These are phyloP conservation scores for Gorsachius goisagi DNA, from an alignment of 2,113 vertebrate species.

Conservation along the genomic window DNA sequence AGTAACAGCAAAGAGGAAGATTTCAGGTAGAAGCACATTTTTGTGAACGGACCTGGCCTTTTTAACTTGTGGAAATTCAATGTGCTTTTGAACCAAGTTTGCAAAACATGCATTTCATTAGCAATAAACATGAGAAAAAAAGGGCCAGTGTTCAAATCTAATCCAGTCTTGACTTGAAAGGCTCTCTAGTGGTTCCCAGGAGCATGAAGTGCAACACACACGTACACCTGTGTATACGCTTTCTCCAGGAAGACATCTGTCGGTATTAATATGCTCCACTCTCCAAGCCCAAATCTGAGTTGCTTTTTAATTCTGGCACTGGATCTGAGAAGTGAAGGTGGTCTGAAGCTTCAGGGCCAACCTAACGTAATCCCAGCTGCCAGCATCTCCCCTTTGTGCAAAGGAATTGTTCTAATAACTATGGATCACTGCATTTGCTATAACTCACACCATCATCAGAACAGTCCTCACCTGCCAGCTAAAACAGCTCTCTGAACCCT, in stretches of 20 bases:
- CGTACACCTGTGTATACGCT: fast-evolving
- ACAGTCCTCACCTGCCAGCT: background rate
- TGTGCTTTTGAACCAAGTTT: background rate
- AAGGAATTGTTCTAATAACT: background rate
- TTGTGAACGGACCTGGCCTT: background rate
- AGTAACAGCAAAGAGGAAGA: background rate
- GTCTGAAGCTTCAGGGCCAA: background rate
- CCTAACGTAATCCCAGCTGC: background rate
- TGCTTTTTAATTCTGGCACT: background rate
- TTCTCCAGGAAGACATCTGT: background rate
- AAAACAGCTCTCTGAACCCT: background rate
- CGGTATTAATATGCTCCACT: fast-evolving
- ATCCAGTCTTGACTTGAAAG: background rate
- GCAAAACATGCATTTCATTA: background rate
- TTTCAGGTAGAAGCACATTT: background rate
- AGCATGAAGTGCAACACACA: background rate
- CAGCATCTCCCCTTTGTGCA: background rate
- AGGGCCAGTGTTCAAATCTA: background rate
- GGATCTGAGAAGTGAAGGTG: background rate
- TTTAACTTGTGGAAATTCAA: background rate
- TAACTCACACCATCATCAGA: background rate
- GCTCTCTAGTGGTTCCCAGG: background rate
- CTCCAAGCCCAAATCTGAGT: background rate
- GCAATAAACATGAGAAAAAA: background rate
- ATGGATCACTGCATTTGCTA: background rate